A percentile compares a stretch with the other conserved stretches of the same genome.
phyloP scores from a whole-genome alignment of 1,140 invertebrate species.

The Cydia strobilella region DNA sequence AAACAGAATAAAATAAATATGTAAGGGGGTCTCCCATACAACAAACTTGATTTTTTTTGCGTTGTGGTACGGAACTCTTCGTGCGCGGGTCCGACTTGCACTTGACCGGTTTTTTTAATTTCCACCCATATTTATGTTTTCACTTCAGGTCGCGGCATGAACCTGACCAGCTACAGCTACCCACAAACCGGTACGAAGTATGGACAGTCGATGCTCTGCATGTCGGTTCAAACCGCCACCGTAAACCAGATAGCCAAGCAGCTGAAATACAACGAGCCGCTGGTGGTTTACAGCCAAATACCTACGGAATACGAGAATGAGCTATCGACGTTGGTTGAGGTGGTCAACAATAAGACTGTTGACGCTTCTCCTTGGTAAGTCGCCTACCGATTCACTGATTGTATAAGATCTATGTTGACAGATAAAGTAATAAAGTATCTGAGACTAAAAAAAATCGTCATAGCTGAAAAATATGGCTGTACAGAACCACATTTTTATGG shows the following conservation, averaged over 20 bases:
- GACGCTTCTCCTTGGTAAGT: slow-evolving; percentile 80
- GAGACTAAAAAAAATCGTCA: too few species aligned
- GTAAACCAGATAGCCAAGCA: slow-evolving; percentile 87
- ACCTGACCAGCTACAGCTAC: slow-evolving; percentile 84
- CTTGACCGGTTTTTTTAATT: too few species aligned
- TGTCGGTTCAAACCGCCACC: slow-evolving; percentile 84
- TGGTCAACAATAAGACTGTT: slow-evolving; percentile 82
- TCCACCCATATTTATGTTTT: not conserved
- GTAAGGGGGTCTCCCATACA: too few species aligned
- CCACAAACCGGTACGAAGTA: slow-evolving; percentile 86
- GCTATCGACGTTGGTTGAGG: slow-evolving; percentile 83
- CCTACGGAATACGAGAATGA: slow-evolving; percentile 75
- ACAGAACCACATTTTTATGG: too few species aligned
- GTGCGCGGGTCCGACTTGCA: too few species aligned
- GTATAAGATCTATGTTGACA: too few species aligned
- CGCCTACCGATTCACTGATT: too few species aligned
- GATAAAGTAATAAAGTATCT: too few species aligned
- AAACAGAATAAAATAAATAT: too few species aligned
- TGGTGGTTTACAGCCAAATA: slow-evolving; percentile 75
- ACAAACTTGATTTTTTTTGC: too few species aligned
- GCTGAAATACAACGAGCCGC: slow-evolving; percentile 88
- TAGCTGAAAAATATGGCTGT: too few species aligned
- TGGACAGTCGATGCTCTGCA: slow-evolving; percentile 94
- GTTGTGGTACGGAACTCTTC: too few species aligned
- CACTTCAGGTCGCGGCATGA: slow-evolving; percentile 59